A percentile compares a stretch with the other conserved stretches of the same genome.
Conservation (phyloP, 1,140 invertebrate species). For the Ylistrum balloti region DNA sequence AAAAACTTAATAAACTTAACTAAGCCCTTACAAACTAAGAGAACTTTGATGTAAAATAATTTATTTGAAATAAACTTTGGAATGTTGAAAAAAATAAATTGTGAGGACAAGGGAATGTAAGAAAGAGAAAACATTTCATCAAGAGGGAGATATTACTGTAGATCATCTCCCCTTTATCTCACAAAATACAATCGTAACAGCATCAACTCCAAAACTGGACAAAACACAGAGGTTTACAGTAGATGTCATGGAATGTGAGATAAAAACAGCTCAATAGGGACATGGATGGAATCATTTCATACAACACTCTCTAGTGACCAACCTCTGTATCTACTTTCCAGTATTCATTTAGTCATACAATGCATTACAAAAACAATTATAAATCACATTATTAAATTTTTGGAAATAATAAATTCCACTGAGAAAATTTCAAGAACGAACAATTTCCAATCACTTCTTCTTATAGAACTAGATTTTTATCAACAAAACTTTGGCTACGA, state of each 20-base stretch:
- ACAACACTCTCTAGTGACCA: neutral
- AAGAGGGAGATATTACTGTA: neutral
- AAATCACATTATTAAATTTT: no score
- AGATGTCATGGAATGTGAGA: slow-evolving; percentile 38
- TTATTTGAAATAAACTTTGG: neutral
- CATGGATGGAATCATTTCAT: slow-evolving; percentile 5
- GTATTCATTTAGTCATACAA: no score
- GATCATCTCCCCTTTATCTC: neutral
- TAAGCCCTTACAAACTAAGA: neutral
- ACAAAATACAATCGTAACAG: neutral
- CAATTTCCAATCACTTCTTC: no score
- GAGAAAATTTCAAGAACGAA: no score
- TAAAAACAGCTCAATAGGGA: neutral
- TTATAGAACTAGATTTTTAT: no score
- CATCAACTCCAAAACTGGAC: neutral
- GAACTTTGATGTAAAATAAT: neutral
- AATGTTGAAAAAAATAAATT: neutral
- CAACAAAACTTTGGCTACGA: neutral
- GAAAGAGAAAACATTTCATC: neutral
- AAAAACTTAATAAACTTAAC: no score
- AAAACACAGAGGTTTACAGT: neutral
- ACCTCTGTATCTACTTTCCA: no score
- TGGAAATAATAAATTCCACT: no score
- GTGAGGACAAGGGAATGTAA: neutral
- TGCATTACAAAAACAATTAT: no score